Evolutionary conservation across 2,797 vertebrate species (phyloP).

Genomic region (Parotocinclus haroldoi): DNA sequence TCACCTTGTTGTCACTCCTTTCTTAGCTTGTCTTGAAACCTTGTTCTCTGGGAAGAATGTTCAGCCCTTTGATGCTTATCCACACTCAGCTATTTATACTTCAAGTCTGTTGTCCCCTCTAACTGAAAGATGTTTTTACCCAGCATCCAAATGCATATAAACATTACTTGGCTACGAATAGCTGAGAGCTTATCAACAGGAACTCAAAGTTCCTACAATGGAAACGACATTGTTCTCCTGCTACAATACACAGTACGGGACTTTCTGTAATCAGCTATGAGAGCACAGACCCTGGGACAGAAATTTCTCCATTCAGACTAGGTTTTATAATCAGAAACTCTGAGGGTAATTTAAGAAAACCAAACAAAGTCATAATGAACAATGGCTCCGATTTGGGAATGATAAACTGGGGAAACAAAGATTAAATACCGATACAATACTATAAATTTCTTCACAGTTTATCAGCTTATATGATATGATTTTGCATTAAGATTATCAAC

Average conservation of each 20-base stretch:
- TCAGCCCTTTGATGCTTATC: conserved; percentile 67
- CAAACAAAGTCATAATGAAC: conserved; percentile 43
- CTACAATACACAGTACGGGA: conserved; percentile 72
- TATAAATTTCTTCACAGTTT: conserved; percentile 12
- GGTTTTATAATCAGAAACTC: conserved; percentile 37
- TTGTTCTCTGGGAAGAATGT: conserved; percentile 60
- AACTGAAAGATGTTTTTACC: conserved; percentile 58
- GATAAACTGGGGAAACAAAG: conserved; percentile 26
- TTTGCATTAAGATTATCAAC: background rate
- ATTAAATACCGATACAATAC: conserved; percentile 29
- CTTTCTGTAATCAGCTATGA: conserved; percentile 73
- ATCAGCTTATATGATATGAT: conserved; percentile 19
- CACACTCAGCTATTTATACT: conserved; percentile 70
- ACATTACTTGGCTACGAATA: conserved; percentile 62
- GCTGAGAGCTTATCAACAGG: conserved; percentile 78
- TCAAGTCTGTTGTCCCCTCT: conserved; percentile 67
- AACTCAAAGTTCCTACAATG: conserved; percentile 79
- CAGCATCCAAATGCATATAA: conserved; percentile 70
- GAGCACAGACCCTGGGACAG: conserved; percentile 53
- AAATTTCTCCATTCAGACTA: conserved; percentile 63
- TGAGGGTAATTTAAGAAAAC: conserved; percentile 36
- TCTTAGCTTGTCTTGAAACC: background rate
- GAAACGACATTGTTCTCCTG: conserved; percentile 77
- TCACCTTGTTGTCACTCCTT: no score
- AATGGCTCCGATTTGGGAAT: conserved; percentile 40